These are phyloP conservation scores for Drosophila pachea DNA, from an alignment of 1,140 invertebrate species.

Conservation along the genomic window DNA sequence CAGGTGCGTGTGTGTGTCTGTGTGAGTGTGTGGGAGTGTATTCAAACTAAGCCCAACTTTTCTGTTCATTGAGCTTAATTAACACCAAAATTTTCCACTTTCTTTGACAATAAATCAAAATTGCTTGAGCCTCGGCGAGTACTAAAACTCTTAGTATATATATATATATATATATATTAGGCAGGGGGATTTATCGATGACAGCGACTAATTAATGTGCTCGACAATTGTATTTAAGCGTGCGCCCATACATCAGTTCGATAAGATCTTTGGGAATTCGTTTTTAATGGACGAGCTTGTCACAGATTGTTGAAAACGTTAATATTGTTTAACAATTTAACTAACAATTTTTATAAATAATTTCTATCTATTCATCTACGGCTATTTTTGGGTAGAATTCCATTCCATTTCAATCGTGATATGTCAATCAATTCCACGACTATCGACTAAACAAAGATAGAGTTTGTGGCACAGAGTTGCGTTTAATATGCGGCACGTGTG, in stretches of 20 bases:
- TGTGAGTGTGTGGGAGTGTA: too few species aligned
- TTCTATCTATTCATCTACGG: constrained; percentile 3
- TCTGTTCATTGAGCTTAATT: too few species aligned
- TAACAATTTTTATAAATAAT: too few species aligned
- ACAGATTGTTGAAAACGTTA: not conserved
- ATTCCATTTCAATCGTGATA: not conserved
- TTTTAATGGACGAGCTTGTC: not conserved
- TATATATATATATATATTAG: not conserved
- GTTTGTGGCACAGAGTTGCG: constrained; percentile 14
- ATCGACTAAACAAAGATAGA: constrained; percentile 40
- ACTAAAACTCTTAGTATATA: not conserved
- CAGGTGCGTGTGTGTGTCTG: too few species aligned
- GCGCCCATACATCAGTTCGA: constrained; percentile 16
- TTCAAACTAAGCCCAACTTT: too few species aligned
- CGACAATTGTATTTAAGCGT: not conserved
- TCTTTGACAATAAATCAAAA: not conserved
- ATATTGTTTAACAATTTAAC: too few species aligned
- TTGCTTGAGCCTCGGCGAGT: not conserved
- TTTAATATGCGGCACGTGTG: constrained; percentile 65
- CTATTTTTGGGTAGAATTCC: constrained; percentile 30
- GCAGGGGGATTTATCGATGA: not conserved
- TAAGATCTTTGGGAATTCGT: constrained; percentile 1
- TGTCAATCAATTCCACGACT: constrained; percentile 19
- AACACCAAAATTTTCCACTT: too few species aligned
- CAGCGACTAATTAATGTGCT: constrained; percentile 11